Percentiles rank a stretch among this genome's conserved stretches.
phyloP scores from a whole-genome alignment of 2,797 vertebrate species.

The Loriculus beryllinus region DNA sequence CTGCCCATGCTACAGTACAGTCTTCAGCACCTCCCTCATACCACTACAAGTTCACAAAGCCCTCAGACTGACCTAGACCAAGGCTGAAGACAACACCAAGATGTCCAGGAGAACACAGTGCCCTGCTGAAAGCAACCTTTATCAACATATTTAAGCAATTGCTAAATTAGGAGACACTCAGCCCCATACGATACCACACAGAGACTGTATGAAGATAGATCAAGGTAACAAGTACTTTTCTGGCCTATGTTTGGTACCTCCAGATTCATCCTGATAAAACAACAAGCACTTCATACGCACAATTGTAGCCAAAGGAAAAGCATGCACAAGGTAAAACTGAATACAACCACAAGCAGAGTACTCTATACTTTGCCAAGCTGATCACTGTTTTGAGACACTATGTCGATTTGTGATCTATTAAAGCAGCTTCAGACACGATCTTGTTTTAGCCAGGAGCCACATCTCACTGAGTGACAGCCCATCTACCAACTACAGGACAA shows the following conservation, averaged over 20 bases:
- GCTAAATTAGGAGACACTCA: not conserved
- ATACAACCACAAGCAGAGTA: not conserved
- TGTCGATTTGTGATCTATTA: not conserved
- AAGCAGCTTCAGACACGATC: not conserved
- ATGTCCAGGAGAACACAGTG: not conserved
- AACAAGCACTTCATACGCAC: not conserved
- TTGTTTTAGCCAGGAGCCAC: not conserved
- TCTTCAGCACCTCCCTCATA: not conserved
- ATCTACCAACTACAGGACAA: not conserved
- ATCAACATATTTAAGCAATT: accelerated
- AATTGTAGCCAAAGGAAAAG: not conserved
- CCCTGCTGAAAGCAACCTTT: not conserved
- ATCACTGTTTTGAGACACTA: not conserved
- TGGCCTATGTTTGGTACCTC: not conserved
- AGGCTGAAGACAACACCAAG: accelerated
- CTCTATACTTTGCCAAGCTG: not conserved
- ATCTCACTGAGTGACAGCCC: not conserved
- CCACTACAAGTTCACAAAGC: not conserved
- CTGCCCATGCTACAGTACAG: accelerated
- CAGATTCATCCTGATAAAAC: not conserved
- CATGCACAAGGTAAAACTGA: not conserved
- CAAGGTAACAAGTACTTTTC: not conserved
- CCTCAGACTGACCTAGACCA: not conserved
- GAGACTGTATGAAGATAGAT: not conserved
- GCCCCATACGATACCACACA: accelerated